phyloP scores from a whole-genome alignment of 2,113 vertebrate species.

The Motacilla tschutschensis region DNA sequence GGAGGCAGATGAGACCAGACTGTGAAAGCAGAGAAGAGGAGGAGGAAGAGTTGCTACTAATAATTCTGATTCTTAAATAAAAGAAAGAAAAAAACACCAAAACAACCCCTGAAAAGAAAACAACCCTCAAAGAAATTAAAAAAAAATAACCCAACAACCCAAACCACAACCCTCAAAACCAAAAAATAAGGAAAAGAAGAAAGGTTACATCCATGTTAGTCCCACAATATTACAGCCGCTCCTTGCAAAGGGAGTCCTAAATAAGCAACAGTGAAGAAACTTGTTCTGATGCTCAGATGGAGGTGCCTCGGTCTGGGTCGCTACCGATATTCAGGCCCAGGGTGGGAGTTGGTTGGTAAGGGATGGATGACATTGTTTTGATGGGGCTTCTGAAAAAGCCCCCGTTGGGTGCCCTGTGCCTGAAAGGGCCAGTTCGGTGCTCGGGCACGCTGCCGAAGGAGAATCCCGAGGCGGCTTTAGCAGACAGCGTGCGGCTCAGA shows the following conservation, averaged over 20 bases:
- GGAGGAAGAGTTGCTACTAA: slow-evolving; percentile 72
- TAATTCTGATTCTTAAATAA: slow-evolving; percentile 67
- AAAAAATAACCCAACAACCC: background rate
- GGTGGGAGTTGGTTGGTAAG: slow-evolving; percentile 95
- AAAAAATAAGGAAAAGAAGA: slow-evolving; percentile 7
- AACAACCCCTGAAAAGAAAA: background rate
- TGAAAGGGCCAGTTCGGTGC: slow-evolving; percentile 96
- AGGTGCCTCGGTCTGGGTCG: slow-evolving; percentile 97
- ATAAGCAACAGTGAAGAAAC: slow-evolving; percentile 69
- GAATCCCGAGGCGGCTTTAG: slow-evolving; percentile 96
- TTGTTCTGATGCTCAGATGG: slow-evolving; percentile 83
- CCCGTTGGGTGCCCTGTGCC: slow-evolving; percentile 96
- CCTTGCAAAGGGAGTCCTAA: slow-evolving; percentile 79
- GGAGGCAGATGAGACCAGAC: slow-evolving; percentile 30
- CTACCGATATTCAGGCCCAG: slow-evolving; percentile 95
- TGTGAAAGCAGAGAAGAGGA: slow-evolving; percentile 44
- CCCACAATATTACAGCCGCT: slow-evolving; percentile 78
- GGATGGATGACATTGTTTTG: slow-evolving; percentile 98
- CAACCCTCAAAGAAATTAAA: background rate
- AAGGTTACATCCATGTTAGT: slow-evolving; percentile 86
- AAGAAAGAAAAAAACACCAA: background rate
- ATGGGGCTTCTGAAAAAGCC: slow-evolving; percentile 98
- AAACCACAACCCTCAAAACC: background rate
- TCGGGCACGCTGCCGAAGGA: slow-evolving; percentile 91
- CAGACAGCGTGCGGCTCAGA: slow-evolving; percentile 95